Conservation (phyloP, 1,140 invertebrate species). For the Metaphire vulgaris region DNA sequence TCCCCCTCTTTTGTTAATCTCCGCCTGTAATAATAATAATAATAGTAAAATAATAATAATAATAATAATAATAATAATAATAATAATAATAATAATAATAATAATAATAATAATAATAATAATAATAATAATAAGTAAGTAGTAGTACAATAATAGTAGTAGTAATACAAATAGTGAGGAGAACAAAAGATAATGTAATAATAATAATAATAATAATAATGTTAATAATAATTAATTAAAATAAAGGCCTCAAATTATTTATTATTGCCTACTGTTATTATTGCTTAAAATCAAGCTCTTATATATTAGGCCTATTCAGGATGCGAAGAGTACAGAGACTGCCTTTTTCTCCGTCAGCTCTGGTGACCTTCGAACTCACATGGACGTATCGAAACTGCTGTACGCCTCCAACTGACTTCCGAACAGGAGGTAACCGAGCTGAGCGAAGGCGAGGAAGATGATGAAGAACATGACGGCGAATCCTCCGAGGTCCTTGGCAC, state of each 20-base stretch:
- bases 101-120: too few relatives aligned
- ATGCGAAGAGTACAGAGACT: background rate
- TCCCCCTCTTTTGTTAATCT: too few relatives aligned
- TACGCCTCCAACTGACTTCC: constrained; percentile 58
- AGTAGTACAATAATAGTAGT: too few relatives aligned
- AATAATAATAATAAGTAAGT: too few relatives aligned
- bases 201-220: too few relatives aligned
- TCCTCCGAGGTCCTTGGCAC: constrained; percentile 65
- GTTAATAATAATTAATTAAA: too few relatives aligned
- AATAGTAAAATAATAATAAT: too few relatives aligned
- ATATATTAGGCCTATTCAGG: background rate
- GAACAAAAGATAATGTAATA: too few relatives aligned
- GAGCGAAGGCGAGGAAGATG: constrained; percentile 71
- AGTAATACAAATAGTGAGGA: too few relatives aligned
- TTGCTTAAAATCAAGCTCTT: background rate
- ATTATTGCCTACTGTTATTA: background rate
- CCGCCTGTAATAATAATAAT: too few relatives aligned
- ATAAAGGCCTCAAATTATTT: background rate
- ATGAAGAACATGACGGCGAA: constrained; percentile 76
- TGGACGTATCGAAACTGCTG: constrained; percentile 58
- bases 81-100: too few relatives aligned
- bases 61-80: too few relatives aligned
- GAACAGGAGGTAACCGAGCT: constrained; percentile 51
- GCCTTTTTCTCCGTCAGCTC: background rate
- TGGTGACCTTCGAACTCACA: constrained; percentile 43